phyloP scores from a whole-genome alignment of 2,113 vertebrate species.

The Nansenia antarctica region DNA sequence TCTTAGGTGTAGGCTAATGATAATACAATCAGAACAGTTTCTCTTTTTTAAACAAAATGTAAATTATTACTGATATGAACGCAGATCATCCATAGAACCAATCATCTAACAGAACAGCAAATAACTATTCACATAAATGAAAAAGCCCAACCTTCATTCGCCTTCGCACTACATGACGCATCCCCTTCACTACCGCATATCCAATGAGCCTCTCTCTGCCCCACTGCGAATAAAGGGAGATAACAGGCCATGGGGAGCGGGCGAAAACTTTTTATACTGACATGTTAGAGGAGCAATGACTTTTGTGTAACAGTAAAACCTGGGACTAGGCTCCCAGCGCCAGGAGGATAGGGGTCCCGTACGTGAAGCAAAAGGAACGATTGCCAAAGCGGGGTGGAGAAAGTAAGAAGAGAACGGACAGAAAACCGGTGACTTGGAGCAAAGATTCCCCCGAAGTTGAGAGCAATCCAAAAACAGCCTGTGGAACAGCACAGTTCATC shows the following conservation, averaged over 20 bases:
- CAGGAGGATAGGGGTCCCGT: conserved; percentile 64
- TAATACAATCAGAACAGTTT: background rate
- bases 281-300: conserved; percentile 74
- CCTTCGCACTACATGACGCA: conserved; percentile 51
- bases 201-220: conserved; percentile 54
- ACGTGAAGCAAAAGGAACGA: conserved; percentile 66
- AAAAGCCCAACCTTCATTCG: conserved; percentile 64
- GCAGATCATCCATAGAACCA: background rate
- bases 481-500: conserved; percentile 66
- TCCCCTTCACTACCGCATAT: conserved; percentile 62
- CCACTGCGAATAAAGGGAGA: conserved; percentile 76
- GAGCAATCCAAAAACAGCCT: conserved; percentile 61
- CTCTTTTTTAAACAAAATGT: background rate
- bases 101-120: background rate
- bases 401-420: conserved; percentile 40
- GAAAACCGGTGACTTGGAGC: conserved; percentile 32
- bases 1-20: background rate
- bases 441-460: conserved; percentile 49
- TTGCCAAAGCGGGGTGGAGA: conserved; percentile 50
- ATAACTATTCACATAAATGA: conserved; percentile 19
- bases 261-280: conserved; percentile 70
- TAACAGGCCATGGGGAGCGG: conserved; percentile 75
- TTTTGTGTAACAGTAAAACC: conserved; percentile 63
- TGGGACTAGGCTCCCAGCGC: conserved; percentile 73
- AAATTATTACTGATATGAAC: background rate